phyloP scores from a whole-genome alignment of 1,140 invertebrate genomes.

The Danaus melanippus region DNA sequence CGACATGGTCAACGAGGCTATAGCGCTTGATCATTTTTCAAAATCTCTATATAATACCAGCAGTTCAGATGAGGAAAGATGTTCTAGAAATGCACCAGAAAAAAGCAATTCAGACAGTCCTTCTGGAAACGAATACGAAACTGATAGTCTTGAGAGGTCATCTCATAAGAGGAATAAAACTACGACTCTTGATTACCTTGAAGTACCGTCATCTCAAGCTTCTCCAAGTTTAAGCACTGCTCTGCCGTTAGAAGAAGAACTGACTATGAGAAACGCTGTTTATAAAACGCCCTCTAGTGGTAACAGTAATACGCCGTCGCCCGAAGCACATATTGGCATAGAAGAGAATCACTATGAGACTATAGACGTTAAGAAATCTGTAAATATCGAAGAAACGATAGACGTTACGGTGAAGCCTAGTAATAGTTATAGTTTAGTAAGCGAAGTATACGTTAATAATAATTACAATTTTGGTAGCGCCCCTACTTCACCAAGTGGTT shows the following conservation, averaged over 20 bases:
- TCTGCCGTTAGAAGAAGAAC: constrained; percentile 82
- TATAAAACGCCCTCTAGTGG: constrained; percentile 73
- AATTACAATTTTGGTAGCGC: constrained; percentile 78
- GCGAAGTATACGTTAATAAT: constrained; percentile 85
- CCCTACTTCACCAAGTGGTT: constrained; percentile 74
- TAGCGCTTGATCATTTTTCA: constrained; percentile 66
- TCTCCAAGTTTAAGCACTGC: constrained; percentile 79
- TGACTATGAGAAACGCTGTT: constrained; percentile 82
- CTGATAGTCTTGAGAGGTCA: constrained; percentile 83
- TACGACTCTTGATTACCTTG: constrained; percentile 76
- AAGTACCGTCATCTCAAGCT: constrained; percentile 77
- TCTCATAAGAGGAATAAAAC: constrained; percentile 69
- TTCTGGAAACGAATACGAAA: constrained; percentile 78
- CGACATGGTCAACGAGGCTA: constrained; percentile 76
- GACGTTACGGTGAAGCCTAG: constrained; percentile 25
- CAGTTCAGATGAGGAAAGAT: constrained; percentile 53
- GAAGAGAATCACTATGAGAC: constrained; percentile 69
- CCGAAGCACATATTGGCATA: constrained; percentile 64
- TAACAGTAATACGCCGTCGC: constrained; percentile 74
- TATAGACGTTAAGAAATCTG: constrained; percentile 46
- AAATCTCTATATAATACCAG: constrained; percentile 51
- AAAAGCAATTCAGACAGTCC: constrained; percentile 42
- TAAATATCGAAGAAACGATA: constrained; percentile 9
- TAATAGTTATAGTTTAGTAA: constrained; percentile 78
- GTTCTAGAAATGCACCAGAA: constrained; percentile 24